Percentiles rank a stretch among this genome's conserved stretches.
Conservation (phyloP, 1,140 invertebrate genomes). For the Drosophila lacteicornis region DNA sequence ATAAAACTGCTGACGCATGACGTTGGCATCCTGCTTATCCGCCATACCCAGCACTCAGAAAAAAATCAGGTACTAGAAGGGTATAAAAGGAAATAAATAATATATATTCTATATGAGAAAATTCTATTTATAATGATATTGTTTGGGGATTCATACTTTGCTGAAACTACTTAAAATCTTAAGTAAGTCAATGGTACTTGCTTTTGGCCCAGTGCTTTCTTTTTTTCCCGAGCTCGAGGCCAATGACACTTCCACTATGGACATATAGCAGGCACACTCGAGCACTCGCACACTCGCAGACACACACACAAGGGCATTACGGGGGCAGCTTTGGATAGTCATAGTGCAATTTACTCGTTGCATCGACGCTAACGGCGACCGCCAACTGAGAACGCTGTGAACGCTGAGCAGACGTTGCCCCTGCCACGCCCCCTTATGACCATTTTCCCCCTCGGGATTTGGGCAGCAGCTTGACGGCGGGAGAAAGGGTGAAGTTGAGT, state of each 20-base stretch:
- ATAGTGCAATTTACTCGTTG: constrained; percentile 60
- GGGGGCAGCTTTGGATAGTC: constrained; percentile 48
- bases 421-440: not conserved
- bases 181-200: not conserved
- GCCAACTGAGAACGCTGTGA: constrained; percentile 43
- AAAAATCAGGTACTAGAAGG: not conserved
- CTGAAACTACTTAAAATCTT: not conserved
- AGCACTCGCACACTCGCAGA: not conserved
- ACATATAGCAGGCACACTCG: constrained; percentile 32
- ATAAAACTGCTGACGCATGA: constrained; percentile 70
- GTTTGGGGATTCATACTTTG: no score
- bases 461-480: constrained; percentile 4
- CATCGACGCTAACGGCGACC: constrained; percentile 53
- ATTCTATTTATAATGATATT: no score
- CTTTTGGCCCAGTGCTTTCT: not conserved
- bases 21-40: constrained; percentile 49
- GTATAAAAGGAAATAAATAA: not conserved
- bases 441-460: constrained; percentile 11
- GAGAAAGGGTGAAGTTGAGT: not conserved
- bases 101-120: no score
- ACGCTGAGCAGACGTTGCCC: constrained; percentile 7
- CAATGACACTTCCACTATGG: constrained; percentile 66
- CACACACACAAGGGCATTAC: not conserved
- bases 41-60: not conserved
- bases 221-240: constrained; percentile 32